phyloP scores from a whole-genome alignment of 2,888 invertebrate genomes.

The Phoronis australis region DNA sequence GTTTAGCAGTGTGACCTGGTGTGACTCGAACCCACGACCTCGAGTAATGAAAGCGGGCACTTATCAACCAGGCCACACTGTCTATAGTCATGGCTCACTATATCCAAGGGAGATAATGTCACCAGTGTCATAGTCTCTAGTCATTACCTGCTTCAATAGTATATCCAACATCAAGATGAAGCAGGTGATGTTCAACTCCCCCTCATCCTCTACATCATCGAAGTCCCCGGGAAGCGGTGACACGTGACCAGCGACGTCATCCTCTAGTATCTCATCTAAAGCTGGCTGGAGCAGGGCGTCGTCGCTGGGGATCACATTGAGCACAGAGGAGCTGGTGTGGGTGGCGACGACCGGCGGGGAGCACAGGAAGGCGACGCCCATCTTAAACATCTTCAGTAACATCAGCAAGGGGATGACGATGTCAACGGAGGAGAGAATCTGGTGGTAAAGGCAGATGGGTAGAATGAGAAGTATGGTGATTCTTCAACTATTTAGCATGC shows the following conservation, averaged over 20 bases:
- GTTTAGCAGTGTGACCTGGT: no score
- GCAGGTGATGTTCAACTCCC: slow-evolving; percentile 72
- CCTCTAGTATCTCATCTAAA: background rate
- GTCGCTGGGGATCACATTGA: background rate
- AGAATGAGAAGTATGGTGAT: no score
- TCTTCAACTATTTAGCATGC: no score
- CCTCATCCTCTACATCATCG: slow-evolving; percentile 27
- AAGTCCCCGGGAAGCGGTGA: background rate
- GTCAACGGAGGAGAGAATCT: slow-evolving; percentile 74
- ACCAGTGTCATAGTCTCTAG: background rate
- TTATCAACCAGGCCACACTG: no score
- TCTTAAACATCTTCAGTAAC: slow-evolving; percentile 83
- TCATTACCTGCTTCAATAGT: slow-evolving; percentile 83
- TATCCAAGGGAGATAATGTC: background rate
- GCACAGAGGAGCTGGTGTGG: background rate
- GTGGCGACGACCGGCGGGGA: background rate
- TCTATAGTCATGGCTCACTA: no score
- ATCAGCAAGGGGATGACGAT: slow-evolving; percentile 83
- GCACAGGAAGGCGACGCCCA: slow-evolving; percentile 66
- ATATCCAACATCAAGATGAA: slow-evolving; percentile 96
- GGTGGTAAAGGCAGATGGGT: no score
- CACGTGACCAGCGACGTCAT: background rate
- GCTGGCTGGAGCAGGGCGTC: background rate
- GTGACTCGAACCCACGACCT: no score
- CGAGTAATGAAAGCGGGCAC: no score